Evolutionary conservation across 1,140 invertebrate genomes (phyloP).

Genomic region (Frieseomelitta varia): DNA sequence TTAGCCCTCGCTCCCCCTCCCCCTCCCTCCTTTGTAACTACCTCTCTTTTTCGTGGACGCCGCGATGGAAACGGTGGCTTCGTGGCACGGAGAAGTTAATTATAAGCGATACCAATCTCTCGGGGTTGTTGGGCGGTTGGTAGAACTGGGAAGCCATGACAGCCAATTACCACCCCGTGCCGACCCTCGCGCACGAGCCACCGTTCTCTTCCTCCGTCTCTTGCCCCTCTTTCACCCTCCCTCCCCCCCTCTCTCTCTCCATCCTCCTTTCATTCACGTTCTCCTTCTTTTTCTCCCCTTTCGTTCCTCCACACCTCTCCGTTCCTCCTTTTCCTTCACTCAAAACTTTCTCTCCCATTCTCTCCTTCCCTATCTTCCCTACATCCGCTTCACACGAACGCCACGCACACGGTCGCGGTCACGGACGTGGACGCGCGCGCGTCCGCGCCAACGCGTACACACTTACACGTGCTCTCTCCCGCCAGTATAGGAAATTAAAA

Average conservation of each 20-base stretch:
- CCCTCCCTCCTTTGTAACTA: constrained; percentile 38
- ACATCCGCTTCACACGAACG: constrained; percentile 40
- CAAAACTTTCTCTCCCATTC: constrained; percentile 36
- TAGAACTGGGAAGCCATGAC: constrained; percentile 81
- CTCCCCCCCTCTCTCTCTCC: constrained; percentile 15
- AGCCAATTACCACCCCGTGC: constrained; percentile 82
- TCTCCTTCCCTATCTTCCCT: constrained; percentile 45
- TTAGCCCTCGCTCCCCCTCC: constrained; percentile 17
- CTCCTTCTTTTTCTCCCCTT: constrained; percentile 9
- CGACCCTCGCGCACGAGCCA: constrained; percentile 75
- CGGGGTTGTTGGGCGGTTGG: constrained; percentile 80
- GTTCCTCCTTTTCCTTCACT: constrained; percentile 32
- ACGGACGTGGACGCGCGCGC: constrained; percentile 20
- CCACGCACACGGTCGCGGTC: constrained; percentile 20
- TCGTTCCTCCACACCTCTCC: constrained; percentile 25
- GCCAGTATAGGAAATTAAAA: constrained; percentile 81
- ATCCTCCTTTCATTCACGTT: background rate
- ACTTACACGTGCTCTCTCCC: constrained; percentile 58
- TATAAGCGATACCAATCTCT: constrained; percentile 83
- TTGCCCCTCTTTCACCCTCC: background rate
- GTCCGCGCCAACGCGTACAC: constrained; percentile 35
- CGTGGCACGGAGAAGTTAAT: constrained; percentile 83
- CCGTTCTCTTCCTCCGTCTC: constrained; percentile 37
- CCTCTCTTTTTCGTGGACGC: constrained; percentile 54
- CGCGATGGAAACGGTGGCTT: constrained; percentile 79